Base-by-base conservation (phyloP, 1,140 invertebrate genomes). In the Drosophila neocordata region DNA sequence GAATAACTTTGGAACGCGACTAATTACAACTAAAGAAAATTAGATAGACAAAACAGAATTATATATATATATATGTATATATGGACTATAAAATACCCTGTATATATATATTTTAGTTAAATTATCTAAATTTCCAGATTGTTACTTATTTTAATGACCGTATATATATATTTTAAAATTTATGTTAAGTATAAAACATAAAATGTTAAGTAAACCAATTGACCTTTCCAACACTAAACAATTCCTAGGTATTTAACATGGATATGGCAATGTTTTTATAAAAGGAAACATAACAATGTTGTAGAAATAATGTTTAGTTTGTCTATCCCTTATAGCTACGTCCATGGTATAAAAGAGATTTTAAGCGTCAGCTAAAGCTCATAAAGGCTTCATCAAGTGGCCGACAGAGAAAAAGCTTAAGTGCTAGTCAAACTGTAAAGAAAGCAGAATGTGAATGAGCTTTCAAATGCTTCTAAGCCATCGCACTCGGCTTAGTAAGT, bases 11-110 rank as follows among this genome's bases (percentile, higher is more conserved):
- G 68, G 79, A 84, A 76, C 51, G 38, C 62, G 57, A 59, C 80
- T 84, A 84, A 84, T 84, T 84, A 84, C 73, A 77, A 77, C 22
- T 66, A 57, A 67, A 58, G 3, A n/a, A 12, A 55, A 38, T 27
- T 44, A n/a, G 37, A 13, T 2, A 38, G 57, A 38, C 11, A 8
- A 9, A 41, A 3, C 2, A 37, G 5, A 4, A 5, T 15, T 4
- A 57, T 15, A 31, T 1, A 13, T 31, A 24, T 7, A 13, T 31
- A 24, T 7, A 12, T 4, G 7, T 22, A 35, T 24, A 24, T 24
- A 24, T 22, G 6, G 27, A 13, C 6, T 34, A 56, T 9, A 51
- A 51, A 22, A 51, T 15, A 6, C 15, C 13, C 6, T 41, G 13
- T 12, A n/a, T n/a, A n/a, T n/a, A n/a, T n/a, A n/a, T n/a, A n/a